Evolutionary conservation across 2,113 vertebrate species (phyloP), one percentile per base, ranked within the genome.

Genomic region (Antigone vipio): DNA sequence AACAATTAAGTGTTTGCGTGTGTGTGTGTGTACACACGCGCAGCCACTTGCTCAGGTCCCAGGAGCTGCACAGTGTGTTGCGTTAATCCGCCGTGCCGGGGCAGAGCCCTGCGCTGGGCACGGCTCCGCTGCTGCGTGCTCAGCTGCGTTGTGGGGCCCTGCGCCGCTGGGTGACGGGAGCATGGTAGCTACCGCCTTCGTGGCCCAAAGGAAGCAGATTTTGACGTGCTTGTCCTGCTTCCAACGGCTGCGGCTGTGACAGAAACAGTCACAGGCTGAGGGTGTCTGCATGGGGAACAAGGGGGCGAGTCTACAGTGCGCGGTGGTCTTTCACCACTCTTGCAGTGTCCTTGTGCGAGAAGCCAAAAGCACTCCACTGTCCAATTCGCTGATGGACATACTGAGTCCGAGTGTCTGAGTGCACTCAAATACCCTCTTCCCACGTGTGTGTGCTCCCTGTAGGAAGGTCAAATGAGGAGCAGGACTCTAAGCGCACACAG

Each of bases 391-490:
- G 53, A 29, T 13, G 24, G 74, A 60, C 56, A 52, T 4, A 60
- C 12, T 19, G 68, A 76, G 19, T 23, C 22, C n/a, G 67, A 42
- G 40, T 42, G 40, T 42, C 40, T 42, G 40, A 75, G 44, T 11
- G 49, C 34, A 53, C 53, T 40, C 11, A 22, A 85, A 29, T n/a
- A 44, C 20, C 19, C 17, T 52, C 45, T 71, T 60, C n/a, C 53
- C 29, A 26, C 0, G 0, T 47, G n/a, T 21, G 0, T 2, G 7
- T 8, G 29, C 50, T 60, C 49, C 45, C 2, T 24, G 7, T 14
- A 23, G 45, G 34, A 66, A 74, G 18, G 20, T 29, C n/a, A 53
- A 45, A 53, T 16, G 44, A 59, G 49, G 23, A 74, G 64, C 53
- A 38, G 23, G 17, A n/a, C 49, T 38, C 30, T 13, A 73, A 82